Percentiles rank a stretch among this genome's conserved stretches.
Evolutionary conservation across 2,113 vertebrate genomes (phyloP).

Genomic region (Rhea americana): DNA sequence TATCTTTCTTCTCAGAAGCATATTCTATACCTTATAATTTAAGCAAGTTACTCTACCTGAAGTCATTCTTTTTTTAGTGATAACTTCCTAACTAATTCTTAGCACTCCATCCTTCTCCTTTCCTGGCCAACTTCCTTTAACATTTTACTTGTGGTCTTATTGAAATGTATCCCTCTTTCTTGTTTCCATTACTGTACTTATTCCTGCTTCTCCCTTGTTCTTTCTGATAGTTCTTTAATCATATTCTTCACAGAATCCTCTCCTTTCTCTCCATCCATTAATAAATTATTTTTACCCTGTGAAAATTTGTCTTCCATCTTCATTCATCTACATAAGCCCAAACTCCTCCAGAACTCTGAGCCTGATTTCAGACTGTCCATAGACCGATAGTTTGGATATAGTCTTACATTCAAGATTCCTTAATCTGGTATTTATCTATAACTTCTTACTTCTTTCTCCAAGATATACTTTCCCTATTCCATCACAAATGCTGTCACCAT

Average conservation of each 20-base stretch:
- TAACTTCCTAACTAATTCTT: not conserved
- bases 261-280: not conserved
- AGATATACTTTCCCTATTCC: not conserved
- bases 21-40: not conserved
- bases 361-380: not conserved
- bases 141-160: not conserved
- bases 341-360: not conserved
- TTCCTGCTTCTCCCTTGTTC: not conserved
- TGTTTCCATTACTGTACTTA: not conserved
- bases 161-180: not conserved
- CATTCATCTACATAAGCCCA: not conserved
- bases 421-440: not conserved
- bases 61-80: not conserved
- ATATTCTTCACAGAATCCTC: not conserved
- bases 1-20: not conserved
- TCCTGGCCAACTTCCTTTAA: not conserved
- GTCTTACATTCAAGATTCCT: not conserved
- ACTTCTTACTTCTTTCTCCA: not conserved
- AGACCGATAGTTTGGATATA: not conserved
- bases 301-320: not conserved
- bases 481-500: not conserved
- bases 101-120: not conserved
- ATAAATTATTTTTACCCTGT: not conserved
- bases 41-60: not conserved
- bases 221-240: not conserved